phyloP scores from a whole-genome alignment of 2,888 invertebrate genomes.

The Tachina lurida region DNA sequence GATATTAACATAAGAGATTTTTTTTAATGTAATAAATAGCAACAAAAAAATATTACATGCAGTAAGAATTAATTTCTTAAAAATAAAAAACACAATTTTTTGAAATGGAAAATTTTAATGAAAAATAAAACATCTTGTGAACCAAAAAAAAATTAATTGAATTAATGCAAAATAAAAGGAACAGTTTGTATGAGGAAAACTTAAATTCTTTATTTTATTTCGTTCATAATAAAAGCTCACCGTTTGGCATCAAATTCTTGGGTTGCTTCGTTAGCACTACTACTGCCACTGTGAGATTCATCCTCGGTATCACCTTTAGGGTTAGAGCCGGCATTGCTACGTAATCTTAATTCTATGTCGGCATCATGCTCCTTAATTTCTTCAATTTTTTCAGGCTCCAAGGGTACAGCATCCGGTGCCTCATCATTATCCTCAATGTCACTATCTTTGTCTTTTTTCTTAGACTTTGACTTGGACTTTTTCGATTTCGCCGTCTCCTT shows the following conservation, averaged over 20 bases:
- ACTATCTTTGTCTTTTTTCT: conserved; percentile 87
- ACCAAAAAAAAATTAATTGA: neutral
- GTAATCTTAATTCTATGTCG: conserved; percentile 79
- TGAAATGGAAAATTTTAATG: conserved; percentile 14
- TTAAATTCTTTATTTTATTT: conserved; percentile 21
- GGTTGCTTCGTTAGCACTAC: conserved; percentile 72
- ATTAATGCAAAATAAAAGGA: conserved; percentile 25
- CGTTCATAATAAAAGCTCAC: conserved; percentile 75
- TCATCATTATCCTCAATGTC: conserved; percentile 91
- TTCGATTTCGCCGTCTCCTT: conserved; percentile 81
- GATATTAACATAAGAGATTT: neutral
- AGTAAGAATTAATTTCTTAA: conserved; percentile 10
- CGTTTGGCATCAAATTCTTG: conserved; percentile 78
- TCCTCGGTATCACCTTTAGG: conserved; percentile 69
- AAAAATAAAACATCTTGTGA: neutral
- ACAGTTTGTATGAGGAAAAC: conserved; percentile 15
- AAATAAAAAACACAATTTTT: conserved; percentile 31
- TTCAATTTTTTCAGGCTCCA: conserved; percentile 81
- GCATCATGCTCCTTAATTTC: conserved; percentile 82
- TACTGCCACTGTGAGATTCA: conserved; percentile 73
- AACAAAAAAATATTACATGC: conserved; percentile 47
- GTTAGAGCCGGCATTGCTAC: conserved; percentile 75
- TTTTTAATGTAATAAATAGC: conserved; percentile 12
- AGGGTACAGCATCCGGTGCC: conserved; percentile 79
- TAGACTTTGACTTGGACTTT: conserved; percentile 85